Percentiles rank a stretch among this genome's conserved stretches.
These are phyloP conservation scores for Sarcophilus harrisii DNA, from an alignment of 2,797 vertebrate genomes.

Conservation along the genomic window DNA sequence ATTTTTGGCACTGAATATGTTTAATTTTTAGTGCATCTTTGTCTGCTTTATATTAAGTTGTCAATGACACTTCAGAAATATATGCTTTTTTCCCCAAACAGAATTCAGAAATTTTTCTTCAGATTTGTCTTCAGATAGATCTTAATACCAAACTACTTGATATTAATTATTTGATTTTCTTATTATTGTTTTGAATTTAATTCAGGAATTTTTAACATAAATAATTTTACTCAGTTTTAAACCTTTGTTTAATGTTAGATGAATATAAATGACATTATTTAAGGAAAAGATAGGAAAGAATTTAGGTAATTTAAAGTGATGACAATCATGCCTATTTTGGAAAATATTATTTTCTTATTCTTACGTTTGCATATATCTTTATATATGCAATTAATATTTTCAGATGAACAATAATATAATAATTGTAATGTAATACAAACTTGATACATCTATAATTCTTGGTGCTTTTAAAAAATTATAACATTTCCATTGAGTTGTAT, in stretches of 20 bases:
- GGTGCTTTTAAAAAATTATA: neutral
- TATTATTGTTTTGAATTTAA: neutral
- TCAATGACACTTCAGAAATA: slow-evolving; percentile 51
- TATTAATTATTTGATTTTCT: slow-evolving; percentile 18
- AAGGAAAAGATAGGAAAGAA: neutral
- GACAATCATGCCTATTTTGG: neutral
- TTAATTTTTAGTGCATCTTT: slow-evolving; percentile 7
- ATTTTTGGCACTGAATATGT: neutral
- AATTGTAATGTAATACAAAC: neutral
- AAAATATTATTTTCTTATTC: neutral
- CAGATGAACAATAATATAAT: no score
- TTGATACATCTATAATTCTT: neutral
- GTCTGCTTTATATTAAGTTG: slow-evolving; percentile 34
- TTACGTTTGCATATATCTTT: neutral
- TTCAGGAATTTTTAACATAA: neutral
- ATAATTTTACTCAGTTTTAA: neutral
- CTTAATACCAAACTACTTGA: slow-evolving; percentile 13
- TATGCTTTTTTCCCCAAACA: slow-evolving; percentile 3
- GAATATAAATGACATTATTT: neutral
- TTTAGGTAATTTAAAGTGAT: neutral
- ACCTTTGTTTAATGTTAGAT: neutral
- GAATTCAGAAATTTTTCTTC: slow-evolving; percentile 61
- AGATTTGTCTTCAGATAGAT: slow-evolving; percentile 37
- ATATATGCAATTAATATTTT: neutral
- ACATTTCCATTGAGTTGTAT: neutral